These are phyloP conservation scores for Rhizomys pruinosus DNA, from an alignment of 2,113 vertebrate species.

Conservation along the genomic window DNA sequence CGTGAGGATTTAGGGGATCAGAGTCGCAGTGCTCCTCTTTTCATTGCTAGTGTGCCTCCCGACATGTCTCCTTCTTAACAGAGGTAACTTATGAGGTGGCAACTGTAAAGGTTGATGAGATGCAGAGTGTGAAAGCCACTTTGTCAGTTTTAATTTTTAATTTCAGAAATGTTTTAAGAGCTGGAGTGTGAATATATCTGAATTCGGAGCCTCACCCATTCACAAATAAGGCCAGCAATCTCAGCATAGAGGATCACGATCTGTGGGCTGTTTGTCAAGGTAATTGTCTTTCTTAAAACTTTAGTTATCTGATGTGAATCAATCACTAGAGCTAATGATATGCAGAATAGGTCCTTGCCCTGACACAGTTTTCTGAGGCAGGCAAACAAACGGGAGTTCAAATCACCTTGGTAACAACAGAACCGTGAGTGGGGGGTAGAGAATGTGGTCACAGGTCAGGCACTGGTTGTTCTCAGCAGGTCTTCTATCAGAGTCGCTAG, in stretches of 20 bases:
- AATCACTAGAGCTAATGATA: background rate
- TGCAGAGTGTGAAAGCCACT: background rate
- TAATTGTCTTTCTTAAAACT: constrained; percentile 38
- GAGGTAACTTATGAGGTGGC: background rate
- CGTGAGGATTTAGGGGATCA: background rate
- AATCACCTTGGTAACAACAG: no score
- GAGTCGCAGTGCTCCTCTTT: background rate
- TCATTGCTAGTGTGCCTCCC: background rate
- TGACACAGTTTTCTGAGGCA: background rate
- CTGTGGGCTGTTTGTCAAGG: constrained; percentile 40
- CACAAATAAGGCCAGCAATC: background rate
- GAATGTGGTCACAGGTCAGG: no score
- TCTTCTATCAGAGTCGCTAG: background rate
- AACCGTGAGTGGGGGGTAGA: no score
- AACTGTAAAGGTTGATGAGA: background rate
- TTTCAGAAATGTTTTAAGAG: constrained; percentile 63
- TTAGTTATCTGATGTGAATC: background rate
- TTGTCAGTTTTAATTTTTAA: background rate
- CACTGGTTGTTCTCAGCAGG: background rate
- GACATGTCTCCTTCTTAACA: no score
- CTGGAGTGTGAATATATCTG: background rate
- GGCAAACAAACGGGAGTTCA: background rate
- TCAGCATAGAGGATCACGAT: constrained; percentile 19
- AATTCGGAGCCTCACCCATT: background rate
- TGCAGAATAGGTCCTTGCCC: background rate